Evolutionary conservation across 64 coral and sea anemone species (phyloP), one percentile per base, ranked within the genome.

Genomic region (Porites australiensis): DNA sequence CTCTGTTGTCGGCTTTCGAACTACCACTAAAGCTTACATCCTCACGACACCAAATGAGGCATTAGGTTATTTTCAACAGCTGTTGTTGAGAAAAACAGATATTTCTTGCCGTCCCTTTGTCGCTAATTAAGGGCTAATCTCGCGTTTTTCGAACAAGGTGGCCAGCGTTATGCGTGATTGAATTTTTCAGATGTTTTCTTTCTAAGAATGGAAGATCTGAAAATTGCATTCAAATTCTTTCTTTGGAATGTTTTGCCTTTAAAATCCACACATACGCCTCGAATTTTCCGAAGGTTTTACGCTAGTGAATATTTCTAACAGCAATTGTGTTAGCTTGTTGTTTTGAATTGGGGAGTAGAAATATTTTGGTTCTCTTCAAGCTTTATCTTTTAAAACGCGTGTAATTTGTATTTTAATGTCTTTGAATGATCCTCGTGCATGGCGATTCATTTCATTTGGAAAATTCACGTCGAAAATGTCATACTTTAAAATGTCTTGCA

Each of bases 321-420:
- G 8, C 13, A 63, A 62, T 10, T 62, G 43, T 15, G 10, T 46
- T 46, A 2, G 49, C 13, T 47, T 47, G 61, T 82, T 64, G 79
- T 82, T 82, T 13, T 82, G 79, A 82, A 43, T 27, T 4, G 79
- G 65, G 19, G 14, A 48, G 44, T 19, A 82, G 44, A 65, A 82
- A 37, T 44, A 82, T 49, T 48, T 20, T 57, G 50, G 18, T 51
- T 79, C 60, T 82, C 48, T 64, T 8, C 47, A 13, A 5, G 15
- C 22, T 59, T 82, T 48, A 64, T 82, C 57, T 62, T 64, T 82
- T 44, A 6, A 65, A 64, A 46, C 65, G 37, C 8, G 15, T 82
- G 58, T n/a, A 50, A 65, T 21, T 65, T 45, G 47, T 46, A 9
- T 46, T 47, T 22, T 6, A 61, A 82, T 18, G 79, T 44, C 27